Evolutionary conservation across 2,797 vertebrate species (phyloP), one percentile per base, ranked within the genome.

Genomic region (Muscicapa comitata): DNA sequence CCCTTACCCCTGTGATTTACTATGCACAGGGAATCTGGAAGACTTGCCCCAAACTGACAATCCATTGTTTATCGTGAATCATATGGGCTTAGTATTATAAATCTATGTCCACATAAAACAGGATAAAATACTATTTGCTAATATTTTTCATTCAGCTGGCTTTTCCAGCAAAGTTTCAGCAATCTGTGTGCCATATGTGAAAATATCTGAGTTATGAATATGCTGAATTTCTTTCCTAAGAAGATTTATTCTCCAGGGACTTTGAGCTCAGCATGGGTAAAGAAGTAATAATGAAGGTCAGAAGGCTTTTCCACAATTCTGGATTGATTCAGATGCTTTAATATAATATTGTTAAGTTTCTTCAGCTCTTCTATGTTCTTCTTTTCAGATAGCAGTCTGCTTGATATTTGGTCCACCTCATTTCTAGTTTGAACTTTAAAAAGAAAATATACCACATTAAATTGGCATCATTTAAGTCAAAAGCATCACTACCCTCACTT

Each of bases 351-450:
- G 80, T 98, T 98, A 47, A 98, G 96, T 97, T 97, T 97, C 96
- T 97, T 97, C 83, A 98, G 97, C 8, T 98, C 97, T 37, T 98
- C 97, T 90, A 98, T 98, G 75, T 93, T 96, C 86, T 96, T 97
- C 90, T 92, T 96, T 92, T 98, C 97, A 26, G 88, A 91, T n/a
- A 94, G 59, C 59, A 98, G 90, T 88, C 97, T 97, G 91, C 91
- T 97, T 20, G 97, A 96, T 81, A 98, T 91, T 66, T 98, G 97
- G 28, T 98, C 97, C 95, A 98, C 95, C 92, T 96, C 91, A 86
- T 94, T 97, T 91, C 96, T 97, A 21, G 98, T 98, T 89, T 98
- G 97, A 95, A 98, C 98, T 98, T 96, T 75, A 95, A 96, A 96
- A 96, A 25, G 42, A 93, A 96, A 96, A 94, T 18, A 63, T 54